Base-by-base conservation (phyloP, 1,140 invertebrate genomes). In the Anagrus nilaparvatae region DNA sequence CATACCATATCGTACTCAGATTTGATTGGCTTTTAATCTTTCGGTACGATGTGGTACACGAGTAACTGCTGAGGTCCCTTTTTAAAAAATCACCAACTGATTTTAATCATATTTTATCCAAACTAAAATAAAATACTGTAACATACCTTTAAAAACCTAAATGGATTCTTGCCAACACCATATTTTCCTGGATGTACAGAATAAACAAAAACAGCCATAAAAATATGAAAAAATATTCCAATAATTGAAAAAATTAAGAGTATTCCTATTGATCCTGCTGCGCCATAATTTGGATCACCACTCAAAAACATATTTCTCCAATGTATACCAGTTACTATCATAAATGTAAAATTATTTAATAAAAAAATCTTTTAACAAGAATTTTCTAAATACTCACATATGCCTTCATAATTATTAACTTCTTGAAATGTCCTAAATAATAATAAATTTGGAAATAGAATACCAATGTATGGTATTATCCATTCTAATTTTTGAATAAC, bases 321-420 rank as follows among this genome's bases (percentile, higher is more conserved):
- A 51, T 78, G 75, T 27, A 75, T 58, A 13, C 65, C 74, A 69
- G 58, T 59, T 69, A 56, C 67, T 65, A 36, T 54, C 67, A 51
- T 12, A 2, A 16, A 36, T 13, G 5, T 3, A 38, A 4, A 10
- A 28, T 24, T 24, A 13, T 21, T 17, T 3, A 28, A 5, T 16
- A 17, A 24, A 23, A 32, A 12, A 19, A 18, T 27, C 16, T 28
- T 32, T 34, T 27, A 20, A 34, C 19, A 28, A 19, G 7, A 40
- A 23, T 9, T 16, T 9, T 32, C 28, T 1, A 16, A 33, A 27
- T 29, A 44, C 35, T 45, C 43, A 56, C 54, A 36, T 48, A 48
- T 50, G 8, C 16, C 29, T 42, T 56, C 52, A 33, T 53, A 56
- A 47, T 36, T 41, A 44, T 51, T 49, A 10, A 52, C 43, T 43